These are phyloP conservation scores for Tenthredo amoena DNA, from an alignment of 2,888 invertebrate genomes.

Conservation along the genomic window DNA sequence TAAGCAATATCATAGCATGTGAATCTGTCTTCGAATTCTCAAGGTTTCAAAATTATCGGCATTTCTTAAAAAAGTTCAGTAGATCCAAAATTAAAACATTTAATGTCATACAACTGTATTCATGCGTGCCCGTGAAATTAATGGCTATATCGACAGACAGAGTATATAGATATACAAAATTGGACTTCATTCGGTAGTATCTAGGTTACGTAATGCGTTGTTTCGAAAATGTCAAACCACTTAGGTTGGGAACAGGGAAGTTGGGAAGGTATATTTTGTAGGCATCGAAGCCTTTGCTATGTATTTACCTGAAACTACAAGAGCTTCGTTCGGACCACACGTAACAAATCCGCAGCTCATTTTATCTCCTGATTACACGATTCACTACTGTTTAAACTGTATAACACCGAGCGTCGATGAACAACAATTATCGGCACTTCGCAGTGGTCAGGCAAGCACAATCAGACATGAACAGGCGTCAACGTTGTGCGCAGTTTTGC, in stretches of 20 bases:
- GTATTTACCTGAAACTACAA: slow-evolving; percentile 93
- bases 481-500: slow-evolving; percentile 6
- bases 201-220: slow-evolving; percentile 10
- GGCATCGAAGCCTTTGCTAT: neutral
- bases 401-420: neutral
- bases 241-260: neutral
- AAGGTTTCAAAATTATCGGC: neutral
- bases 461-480: neutral
- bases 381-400: slow-evolving; percentile 5
- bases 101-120: neutral
- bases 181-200: slow-evolving; percentile 20
- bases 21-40: neutral
- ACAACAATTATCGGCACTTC: slow-evolving; percentile 32
- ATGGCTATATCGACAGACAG: neutral
- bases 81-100: neutral
- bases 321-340: slow-evolving; percentile 96
- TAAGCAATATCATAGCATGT: neutral
- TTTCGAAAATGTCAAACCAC: slow-evolving; percentile 16
- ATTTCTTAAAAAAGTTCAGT: neutral
- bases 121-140: neutral
- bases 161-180: neutral
- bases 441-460: slow-evolving; percentile 6
- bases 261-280: neutral
- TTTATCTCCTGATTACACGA: neutral
- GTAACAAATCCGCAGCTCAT: slow-evolving; percentile 96